These are phyloP conservation scores for Okapia johnstoni DNA, from an alignment of 2,113 vertebrate species.

Conservation along the genomic window DNA sequence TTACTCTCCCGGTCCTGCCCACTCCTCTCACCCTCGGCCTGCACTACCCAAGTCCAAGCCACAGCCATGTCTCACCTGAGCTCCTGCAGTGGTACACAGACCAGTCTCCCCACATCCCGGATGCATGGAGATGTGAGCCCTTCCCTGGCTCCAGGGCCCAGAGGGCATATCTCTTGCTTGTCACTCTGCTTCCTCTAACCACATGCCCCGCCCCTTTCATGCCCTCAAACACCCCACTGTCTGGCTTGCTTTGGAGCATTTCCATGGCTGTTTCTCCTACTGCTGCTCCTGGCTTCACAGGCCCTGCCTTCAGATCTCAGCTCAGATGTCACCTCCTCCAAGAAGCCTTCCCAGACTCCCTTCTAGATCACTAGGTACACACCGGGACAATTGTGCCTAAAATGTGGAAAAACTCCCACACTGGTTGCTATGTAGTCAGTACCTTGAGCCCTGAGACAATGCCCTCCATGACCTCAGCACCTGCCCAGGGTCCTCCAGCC, in stretches of 20 bases:
- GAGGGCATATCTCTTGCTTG: neutral
- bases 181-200: neutral
- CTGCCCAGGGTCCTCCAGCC: neutral
- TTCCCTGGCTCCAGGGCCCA: neutral
- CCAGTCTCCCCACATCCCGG: neutral
- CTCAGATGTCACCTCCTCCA: neutral
- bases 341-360: neutral
- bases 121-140: neutral
- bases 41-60: neutral
- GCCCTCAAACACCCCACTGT: neutral
- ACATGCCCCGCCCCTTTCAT: neutral
- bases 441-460: neutral
- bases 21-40: neutral
- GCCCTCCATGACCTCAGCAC: neutral
- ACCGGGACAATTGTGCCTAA: neutral
- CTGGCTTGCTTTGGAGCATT: neutral
- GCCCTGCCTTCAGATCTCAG: neutral
- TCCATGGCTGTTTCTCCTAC: neutral
- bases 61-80: neutral
- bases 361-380: neutral
- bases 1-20: neutral
- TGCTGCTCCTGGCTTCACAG: neutral
- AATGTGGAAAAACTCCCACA: neutral
- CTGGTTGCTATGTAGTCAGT: neutral
- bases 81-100: neutral